These are phyloP conservation scores for Rhineura floridana DNA, from an alignment of 2,113 vertebrate species.

Conservation along the genomic window DNA sequence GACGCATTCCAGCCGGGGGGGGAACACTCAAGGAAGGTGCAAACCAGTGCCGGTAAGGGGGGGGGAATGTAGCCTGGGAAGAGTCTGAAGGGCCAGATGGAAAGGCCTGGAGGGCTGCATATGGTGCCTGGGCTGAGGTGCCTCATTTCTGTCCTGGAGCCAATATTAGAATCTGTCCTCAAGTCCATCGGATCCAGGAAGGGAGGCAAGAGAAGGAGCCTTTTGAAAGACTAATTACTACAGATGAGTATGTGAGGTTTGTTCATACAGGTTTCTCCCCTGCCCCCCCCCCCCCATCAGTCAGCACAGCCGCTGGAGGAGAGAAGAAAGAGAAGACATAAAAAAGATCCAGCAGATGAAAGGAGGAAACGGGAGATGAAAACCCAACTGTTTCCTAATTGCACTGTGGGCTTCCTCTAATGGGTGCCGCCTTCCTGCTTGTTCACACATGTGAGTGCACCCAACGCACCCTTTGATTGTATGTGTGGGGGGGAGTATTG, in stretches of 20 bases:
- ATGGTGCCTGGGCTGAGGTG: no score
- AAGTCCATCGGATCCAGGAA: neutral
- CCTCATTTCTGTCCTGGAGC: no score
- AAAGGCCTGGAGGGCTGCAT: no score
- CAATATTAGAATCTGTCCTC: neutral
- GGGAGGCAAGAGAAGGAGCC: neutral
- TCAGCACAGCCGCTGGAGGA: neutral
- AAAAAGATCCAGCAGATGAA: constrained; percentile 20
- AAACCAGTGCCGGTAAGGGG: no score
- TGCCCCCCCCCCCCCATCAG: constrained; percentile 9
- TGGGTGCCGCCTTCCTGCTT: constrained; percentile 1
- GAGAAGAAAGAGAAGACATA: constrained; percentile 29
- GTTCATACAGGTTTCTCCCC: neutral
- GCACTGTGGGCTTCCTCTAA: constrained; percentile 4
- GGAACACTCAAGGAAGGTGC: no score
- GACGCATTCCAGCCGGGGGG: no score
- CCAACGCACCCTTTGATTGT: neutral
- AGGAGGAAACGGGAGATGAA: constrained; percentile 18
- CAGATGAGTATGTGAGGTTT: constrained; percentile 2
- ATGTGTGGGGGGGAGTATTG: no score
- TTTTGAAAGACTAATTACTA: constrained; percentile 14
- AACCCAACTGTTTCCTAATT: constrained; percentile 25
- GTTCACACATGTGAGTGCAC: neutral
- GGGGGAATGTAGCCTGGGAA: no score
- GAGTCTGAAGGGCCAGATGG: no score